Base-by-base conservation (phyloP, 2,888 invertebrate species). In the Noctuana brunneofusca region DNA sequence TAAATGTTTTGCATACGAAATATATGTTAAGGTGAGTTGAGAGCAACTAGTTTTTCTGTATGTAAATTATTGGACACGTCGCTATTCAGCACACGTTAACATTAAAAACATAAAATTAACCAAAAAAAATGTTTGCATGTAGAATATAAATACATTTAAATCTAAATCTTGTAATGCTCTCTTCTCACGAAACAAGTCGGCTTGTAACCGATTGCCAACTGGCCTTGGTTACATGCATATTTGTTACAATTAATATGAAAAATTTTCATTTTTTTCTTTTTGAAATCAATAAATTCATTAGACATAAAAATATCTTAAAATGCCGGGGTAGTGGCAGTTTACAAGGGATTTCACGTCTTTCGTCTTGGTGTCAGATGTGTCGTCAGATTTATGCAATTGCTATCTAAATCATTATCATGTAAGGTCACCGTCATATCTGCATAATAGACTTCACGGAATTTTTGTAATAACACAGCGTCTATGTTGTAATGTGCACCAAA, bases 201-300 rank as follows among this genome's bases (percentile, higher is more conserved):
- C 80, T 80, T 89, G 89, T 87, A 89, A 89, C 89, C 80, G 88
- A 91, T 85, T 68, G 80, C 84, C 63, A 56, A 53, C 63, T 67
- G 73, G 84, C 84, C 88, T 91, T 86, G 89, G 89, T 89, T 91
- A 89, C 89, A 87, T 79, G 88, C 89, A 81, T 78, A 84, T 86
- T 88, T 87, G 89, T 88, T 71, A 78, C 71, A 76, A 69, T 78
- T 79, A 76, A 79, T 83, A 78, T 81, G 80, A 81, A 77, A 75
- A 27, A 14, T 74, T 75, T 78, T 75, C 64, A 73, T 77, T 82
- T 75, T 74, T 73, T 71, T 71, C 81, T 73, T 72, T 79, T 75
- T 75, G 76, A 82, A 76, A 76, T 81, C 84, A 81, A 67, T 81
- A 80, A 83, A 84, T 81, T 80, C 80, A 82, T 86, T 88, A 89